Evolutionary conservation across 2,888 invertebrate species (phyloP).

Genomic region (Macrophya alboannulata): DNA sequence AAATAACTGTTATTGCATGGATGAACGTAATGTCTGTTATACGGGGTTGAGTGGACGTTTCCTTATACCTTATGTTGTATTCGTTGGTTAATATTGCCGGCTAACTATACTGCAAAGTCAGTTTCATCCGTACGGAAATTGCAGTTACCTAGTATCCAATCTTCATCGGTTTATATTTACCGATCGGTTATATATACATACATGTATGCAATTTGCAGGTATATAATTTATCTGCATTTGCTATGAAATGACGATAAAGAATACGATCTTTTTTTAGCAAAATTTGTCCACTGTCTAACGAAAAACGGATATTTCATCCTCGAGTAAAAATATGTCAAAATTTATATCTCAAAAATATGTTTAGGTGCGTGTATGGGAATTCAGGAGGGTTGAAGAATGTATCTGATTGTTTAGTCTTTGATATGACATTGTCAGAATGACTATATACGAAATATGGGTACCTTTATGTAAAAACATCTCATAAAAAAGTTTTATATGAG

Average conservation of each 20-base stretch:
- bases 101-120: background rate
- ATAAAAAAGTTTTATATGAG: background rate
- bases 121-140: conserved; percentile 23
- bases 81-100: background rate
- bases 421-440: background rate
- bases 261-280: background rate
- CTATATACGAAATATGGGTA: background rate
- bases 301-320: background rate
- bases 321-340: too few relatives aligned
- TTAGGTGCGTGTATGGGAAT: background rate
- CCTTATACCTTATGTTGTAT: conserved; percentile 5
- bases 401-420: background rate
- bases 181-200: background rate
- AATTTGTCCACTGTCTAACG: background rate
- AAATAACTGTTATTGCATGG: conserved; percentile 37
- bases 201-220: background rate
- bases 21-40: background rate
- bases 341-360: background rate
- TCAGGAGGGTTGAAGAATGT: background rate
- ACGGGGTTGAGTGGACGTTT: background rate
- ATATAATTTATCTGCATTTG: background rate
- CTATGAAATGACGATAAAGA: background rate
- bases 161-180: background rate
- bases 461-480: background rate
- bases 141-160: background rate